Percentiles rank a stretch among this genome's conserved stretches.
phyloP scores from a whole-genome alignment of 2,113 vertebrate genomes.

The Tyrannus savana region DNA sequence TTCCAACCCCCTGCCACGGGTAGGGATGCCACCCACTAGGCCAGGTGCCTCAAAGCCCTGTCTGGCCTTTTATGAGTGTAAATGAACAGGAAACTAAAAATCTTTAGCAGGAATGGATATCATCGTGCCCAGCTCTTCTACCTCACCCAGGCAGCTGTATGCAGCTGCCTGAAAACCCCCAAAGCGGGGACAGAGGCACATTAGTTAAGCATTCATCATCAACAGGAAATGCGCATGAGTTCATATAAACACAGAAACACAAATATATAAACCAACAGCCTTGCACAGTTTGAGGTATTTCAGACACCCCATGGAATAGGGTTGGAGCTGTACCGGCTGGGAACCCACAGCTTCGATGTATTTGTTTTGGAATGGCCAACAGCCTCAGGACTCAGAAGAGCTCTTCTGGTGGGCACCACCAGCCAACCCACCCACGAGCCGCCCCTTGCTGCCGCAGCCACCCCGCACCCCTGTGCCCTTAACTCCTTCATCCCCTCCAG shows the following conservation, averaged over 20 bases:
- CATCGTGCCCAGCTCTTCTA: background rate
- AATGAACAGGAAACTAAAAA: background rate
- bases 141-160: conserved; percentile 18
- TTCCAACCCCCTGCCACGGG: background rate
- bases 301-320: background rate
- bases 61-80: background rate
- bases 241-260: conserved; percentile 44
- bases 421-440: background rate
- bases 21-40: background rate
- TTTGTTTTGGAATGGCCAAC: conserved; percentile 34
- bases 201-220: conserved; percentile 25
- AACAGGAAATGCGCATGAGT: conserved; percentile 52
- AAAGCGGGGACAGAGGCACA: background rate
- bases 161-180: conserved; percentile 18
- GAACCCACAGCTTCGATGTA: background rate
- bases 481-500: background rate
- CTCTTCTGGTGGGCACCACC: conserved; percentile 17
- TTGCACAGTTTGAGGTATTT: conserved; percentile 3
- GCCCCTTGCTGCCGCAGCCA: background rate
- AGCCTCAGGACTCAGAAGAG: background rate
- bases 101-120: background rate
- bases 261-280: background rate
- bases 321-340: background rate
- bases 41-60: background rate
- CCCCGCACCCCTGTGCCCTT: background rate